These are phyloP conservation scores for Phalangium opilio DNA, from an alignment of 2,888 invertebrate genomes.

Conservation along the genomic window DNA sequence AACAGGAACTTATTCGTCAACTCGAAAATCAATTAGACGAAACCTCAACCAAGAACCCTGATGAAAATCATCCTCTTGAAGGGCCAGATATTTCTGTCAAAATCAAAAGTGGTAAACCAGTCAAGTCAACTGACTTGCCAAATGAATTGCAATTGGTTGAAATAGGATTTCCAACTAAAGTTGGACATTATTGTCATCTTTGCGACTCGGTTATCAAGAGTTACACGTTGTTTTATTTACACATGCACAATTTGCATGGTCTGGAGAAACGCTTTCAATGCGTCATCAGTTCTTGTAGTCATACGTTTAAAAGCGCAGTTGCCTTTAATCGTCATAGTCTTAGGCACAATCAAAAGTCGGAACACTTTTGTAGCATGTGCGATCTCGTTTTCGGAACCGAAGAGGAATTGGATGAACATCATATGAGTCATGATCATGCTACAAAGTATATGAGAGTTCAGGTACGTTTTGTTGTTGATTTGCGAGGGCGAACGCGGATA, in stretches of 20 bases:
- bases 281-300: conserved; percentile 15
- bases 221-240: conserved; percentile 16
- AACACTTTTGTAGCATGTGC: conserved; percentile 20
- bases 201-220: conserved; percentile 19
- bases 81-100: background rate
- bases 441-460: conserved; percentile 20
- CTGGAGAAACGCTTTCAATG: conserved; percentile 19
- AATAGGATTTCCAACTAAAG: conserved; percentile 17
- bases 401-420: conserved; percentile 20
- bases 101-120: background rate
- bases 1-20: conserved; percentile 9
- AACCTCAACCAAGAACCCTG: background rate
- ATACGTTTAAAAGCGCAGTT: conserved; percentile 11
- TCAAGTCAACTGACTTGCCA: conserved; percentile 11
- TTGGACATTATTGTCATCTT: conserved; percentile 19
- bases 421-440: conserved; percentile 21
- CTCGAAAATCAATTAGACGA: background rate
- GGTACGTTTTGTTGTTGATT: conserved; percentile 4
- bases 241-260: conserved; percentile 19
- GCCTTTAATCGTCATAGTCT: conserved; percentile 17
- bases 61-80: background rate
- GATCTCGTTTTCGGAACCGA: conserved; percentile 20
- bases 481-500: no score
- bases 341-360: conserved; percentile 17
- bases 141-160: conserved; percentile 13